Evolutionary conservation across 1,140 invertebrate species (phyloP).

Genomic region (Neomicropteryx cornuta): DNA sequence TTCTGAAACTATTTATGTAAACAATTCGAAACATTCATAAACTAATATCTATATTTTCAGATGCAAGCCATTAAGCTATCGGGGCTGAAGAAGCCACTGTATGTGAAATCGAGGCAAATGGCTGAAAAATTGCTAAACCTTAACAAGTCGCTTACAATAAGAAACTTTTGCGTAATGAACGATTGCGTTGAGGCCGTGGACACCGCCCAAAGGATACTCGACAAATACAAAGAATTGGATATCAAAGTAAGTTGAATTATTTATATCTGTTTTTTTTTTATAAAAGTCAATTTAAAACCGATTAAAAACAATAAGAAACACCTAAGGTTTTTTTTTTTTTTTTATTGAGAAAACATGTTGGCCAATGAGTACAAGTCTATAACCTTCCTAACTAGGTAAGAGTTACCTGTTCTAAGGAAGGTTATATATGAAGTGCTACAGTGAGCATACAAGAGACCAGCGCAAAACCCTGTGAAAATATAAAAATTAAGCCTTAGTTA

Average conservation of each 20-base stretch:
- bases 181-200: slow-evolving; percentile 18
- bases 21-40: slow-evolving; percentile 2
- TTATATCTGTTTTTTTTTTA: not conserved
- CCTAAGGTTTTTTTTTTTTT: not conserved
- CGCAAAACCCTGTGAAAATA: no score
- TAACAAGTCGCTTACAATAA: slow-evolving; percentile 16
- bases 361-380: no score
- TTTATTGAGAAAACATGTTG: no score
- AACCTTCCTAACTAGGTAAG: no score
- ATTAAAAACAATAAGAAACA: not conserved
- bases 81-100: slow-evolving; percentile 17
- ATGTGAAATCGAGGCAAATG: slow-evolving; percentile 20
- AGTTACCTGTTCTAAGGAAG: no score
- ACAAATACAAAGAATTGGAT: slow-evolving; percentile 15
- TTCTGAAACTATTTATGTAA: no score
- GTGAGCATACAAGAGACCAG: no score
- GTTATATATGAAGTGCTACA: no score
- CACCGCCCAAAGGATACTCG: slow-evolving; percentile 17
- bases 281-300: not conserved
- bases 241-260: slow-evolving; percentile 10
- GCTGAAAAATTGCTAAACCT: slow-evolving; percentile 19
- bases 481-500: no score
- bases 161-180: slow-evolving; percentile 21
- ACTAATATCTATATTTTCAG: slow-evolving; percentile 10
- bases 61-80: slow-evolving; percentile 18